Conservation (phyloP, 2,797 vertebrate species). For the Myioborus miniatus region DNA sequence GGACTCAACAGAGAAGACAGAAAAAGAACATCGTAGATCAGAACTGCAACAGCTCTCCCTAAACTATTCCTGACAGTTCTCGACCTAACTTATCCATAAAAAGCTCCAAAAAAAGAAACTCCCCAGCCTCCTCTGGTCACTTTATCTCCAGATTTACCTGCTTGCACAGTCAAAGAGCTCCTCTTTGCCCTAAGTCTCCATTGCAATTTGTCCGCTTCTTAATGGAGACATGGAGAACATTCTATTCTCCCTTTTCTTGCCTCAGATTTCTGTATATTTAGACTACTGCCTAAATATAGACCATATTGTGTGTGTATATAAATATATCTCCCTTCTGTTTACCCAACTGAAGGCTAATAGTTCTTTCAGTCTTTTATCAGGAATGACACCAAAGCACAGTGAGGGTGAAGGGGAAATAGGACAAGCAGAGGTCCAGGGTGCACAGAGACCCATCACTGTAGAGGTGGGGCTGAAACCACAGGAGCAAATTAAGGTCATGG, state of each 20-base stretch:
- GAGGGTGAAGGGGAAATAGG: neutral
- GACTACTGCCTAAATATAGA: neutral
- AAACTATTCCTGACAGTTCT: neutral
- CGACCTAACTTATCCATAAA: neutral
- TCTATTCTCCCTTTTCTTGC: neutral
- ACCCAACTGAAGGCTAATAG: neutral
- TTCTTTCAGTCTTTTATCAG: neutral
- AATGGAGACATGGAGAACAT: neutral
- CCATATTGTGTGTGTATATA: neutral
- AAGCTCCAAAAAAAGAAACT: neutral
- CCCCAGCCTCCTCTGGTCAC: neutral
- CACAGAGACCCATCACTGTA: neutral
- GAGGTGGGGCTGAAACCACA: neutral
- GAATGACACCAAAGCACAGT: neutral
- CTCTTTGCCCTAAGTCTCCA: neutral
- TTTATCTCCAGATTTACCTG: neutral
- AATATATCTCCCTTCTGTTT: neutral
- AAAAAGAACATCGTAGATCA: constrained; percentile 4
- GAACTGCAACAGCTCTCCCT: neutral
- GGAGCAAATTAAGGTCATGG: neutral
- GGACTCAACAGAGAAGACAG: constrained; percentile 8
- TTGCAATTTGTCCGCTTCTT: neutral
- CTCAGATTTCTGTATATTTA: constrained; percentile 6
- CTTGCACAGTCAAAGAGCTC: neutral
- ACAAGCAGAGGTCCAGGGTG: neutral